Base-by-base conservation (phyloP, 2,888 invertebrate species). In the Diarsia mendica region DNA sequence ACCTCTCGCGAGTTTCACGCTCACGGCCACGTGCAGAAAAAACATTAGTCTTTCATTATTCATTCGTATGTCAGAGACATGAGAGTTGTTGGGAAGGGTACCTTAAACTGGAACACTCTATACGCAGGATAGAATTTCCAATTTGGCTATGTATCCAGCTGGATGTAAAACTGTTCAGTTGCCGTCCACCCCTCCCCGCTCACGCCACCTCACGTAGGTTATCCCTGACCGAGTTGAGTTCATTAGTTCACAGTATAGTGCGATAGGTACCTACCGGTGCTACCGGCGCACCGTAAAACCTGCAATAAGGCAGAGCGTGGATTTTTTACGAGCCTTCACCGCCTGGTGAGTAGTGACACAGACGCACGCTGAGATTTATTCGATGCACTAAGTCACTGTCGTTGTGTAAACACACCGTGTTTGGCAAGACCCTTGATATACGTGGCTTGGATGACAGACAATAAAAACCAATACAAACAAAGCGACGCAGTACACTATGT, bases 251-350 rank as follows among this genome's bases (percentile, higher is more conserved):
- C 67, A 63, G 67, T 63, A 67, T 67, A 75, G 68, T 68, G 60
- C 72, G 28, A 33, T 28, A 49, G 18, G 23, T 48, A 55, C 28
- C 20, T 13, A 6, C 23, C 67, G 68, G 55, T 83, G 84, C 20
- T 13, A 6, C 23, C 67, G 68, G 55, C 81, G 84, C 79, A 83
- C 72, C 82, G 76, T 87, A 84, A 87, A 84, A 80, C 72, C 49
- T 85, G 82, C 82, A 85, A 85, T 87, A 87, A 83, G 70, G 66
- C 67, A 58, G 49, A 69, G 67, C 68, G n/a, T 48, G 65, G 82
- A 80, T 87, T 86, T 85, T 87, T 86, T 85, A 87, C 82, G 87
- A 82, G 49, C 48, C 53, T 64, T 72, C 48, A 13, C 44, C 11
- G 55, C 39, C 39, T 39, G 6, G 23, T 23, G 46, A 23, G 20